Conservation (phyloP, 2,113 vertebrate species). For the Girardinichthys multiradiatus region DNA sequence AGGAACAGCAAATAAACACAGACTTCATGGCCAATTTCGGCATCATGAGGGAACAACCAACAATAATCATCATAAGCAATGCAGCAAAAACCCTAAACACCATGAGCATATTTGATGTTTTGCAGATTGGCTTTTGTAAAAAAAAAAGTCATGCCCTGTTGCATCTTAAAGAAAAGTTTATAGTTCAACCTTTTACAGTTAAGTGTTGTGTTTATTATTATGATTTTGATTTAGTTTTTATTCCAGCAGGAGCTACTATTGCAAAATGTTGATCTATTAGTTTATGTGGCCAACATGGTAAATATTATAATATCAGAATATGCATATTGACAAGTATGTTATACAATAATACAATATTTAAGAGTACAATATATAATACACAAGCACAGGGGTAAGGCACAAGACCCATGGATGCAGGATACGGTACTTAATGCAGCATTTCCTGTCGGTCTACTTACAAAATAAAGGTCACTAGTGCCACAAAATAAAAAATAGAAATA, state of each 20-base stretch:
- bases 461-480: too few relatives aligned
- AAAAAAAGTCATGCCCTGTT: not conserved
- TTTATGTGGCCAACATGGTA: not conserved
- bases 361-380: too few relatives aligned
- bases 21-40: conserved; percentile 56
- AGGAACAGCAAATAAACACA: conserved; percentile 74
- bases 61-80: conserved; percentile 21
- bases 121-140: not conserved
- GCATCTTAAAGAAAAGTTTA: not conserved
- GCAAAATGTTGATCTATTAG: not conserved
- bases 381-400: too few relatives aligned
- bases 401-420: too few relatives aligned
- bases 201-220: not conserved
- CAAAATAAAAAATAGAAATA: too few relatives aligned
- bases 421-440: too few relatives aligned
- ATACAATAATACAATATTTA: too few relatives aligned
- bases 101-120: conserved; percentile 20
- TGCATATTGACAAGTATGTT: too few relatives aligned
- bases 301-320: too few relatives aligned
- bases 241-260: not conserved
- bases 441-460: too few relatives aligned
- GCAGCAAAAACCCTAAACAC: conserved; percentile 19
- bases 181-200: not conserved
- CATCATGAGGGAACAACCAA: conserved; percentile 37
- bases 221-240: not conserved